Evolutionary conservation across 2,888 invertebrate genomes (phyloP).

Genomic region (Nomada flava): DNA sequence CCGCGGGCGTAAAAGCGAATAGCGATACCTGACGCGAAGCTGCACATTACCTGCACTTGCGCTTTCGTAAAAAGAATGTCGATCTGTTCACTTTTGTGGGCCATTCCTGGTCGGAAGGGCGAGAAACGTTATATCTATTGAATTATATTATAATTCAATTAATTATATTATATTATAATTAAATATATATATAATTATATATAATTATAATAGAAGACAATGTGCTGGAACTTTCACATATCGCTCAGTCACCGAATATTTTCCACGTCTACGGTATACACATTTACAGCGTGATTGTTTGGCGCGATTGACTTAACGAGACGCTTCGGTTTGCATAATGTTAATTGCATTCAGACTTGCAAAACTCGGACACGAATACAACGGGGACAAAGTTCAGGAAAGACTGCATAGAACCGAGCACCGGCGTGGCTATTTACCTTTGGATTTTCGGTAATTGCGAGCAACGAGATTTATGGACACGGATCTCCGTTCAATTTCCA

Average conservation of each 20-base stretch:
- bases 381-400: not conserved
- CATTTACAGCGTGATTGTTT: not conserved
- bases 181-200: too few species aligned
- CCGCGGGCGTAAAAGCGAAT: not conserved
- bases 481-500: constrained; percentile 11
- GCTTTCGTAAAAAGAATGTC: too few species aligned
- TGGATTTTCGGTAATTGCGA: not conserved
- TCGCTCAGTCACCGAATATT: too few species aligned
- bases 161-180: too few species aligned
- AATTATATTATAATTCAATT: too few species aligned
- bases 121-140: not conserved
- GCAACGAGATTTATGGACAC: not conserved
- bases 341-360: not conserved
- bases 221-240: too few species aligned
- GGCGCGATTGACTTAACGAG: not conserved
- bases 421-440: too few species aligned
- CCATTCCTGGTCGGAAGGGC: not conserved
- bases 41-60: not conserved
- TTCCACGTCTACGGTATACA: too few species aligned
- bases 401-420: not conserved
- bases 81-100: not conserved
- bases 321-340: not conserved
- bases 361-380: too few species aligned
- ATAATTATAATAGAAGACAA: not conserved
- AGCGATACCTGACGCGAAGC: too few species aligned